Evolutionary conservation across 2,888 invertebrate genomes (phyloP).

Genomic region (Habrosyne pyritoides): DNA sequence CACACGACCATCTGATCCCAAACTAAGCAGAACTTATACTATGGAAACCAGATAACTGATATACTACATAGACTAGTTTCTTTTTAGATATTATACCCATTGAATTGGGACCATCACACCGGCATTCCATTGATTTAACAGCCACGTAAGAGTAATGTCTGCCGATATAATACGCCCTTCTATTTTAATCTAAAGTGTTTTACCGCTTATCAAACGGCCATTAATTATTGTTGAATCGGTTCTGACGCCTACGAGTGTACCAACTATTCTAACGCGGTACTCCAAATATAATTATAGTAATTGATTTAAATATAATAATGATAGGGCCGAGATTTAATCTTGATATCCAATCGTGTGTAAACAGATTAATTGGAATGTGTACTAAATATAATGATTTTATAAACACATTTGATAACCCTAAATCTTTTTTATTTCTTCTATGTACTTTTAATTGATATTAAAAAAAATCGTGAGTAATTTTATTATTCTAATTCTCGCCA

Average conservation of each 20-base stretch:
- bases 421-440: neutral
- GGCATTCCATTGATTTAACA: constrained; percentile 51
- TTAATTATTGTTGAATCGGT: constrained; percentile 68
- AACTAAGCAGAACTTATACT: no score
- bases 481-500: no score
- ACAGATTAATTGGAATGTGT: constrained; percentile 55
- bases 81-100: constrained; percentile 6
- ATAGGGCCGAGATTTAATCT: constrained; percentile 61
- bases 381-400: constrained; percentile 10
- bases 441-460: no score
- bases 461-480: no score
- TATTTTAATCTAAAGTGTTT: constrained; percentile 77
- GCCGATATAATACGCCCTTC: constrained; percentile 60
- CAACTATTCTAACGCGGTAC: constrained; percentile 33
- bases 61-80: neutral
- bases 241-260: constrained; percentile 64
- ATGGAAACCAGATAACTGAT: no score
- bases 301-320: constrained; percentile 80
- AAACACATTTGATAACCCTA: neutral
- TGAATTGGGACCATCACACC: constrained; percentile 20
- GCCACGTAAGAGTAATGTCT: constrained; percentile 47
- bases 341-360: constrained; percentile 59
- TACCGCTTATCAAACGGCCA: constrained; percentile 69
- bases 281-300: constrained; percentile 76
- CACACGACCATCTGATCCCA: no score